Base-by-base conservation (phyloP, 2,113 vertebrate genomes). In the Anguilla japonica region DNA sequence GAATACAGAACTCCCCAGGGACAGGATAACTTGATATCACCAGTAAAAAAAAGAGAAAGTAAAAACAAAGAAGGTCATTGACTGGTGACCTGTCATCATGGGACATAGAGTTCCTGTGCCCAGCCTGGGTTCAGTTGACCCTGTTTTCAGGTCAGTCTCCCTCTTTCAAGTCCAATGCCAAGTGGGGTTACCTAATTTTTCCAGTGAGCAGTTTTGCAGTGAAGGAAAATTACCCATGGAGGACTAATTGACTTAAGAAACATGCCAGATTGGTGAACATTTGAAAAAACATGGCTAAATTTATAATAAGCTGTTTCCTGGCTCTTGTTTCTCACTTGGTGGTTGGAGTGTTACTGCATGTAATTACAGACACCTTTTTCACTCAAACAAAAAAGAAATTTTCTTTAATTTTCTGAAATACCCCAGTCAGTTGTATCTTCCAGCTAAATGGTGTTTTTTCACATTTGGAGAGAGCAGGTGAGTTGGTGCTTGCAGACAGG, bases 131-230 rank as follows among this genome's bases (percentile, higher is more conserved):
- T 89, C 57, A 88, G 22, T 13, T 71, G 71, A 79, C 50, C 57
- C 39, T 16, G 41, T 14, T 86, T 90, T 83, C 5, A 87, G n/a
- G 63, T 88, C 82, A 84, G 85, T 82, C 82, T 80, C 79, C 39
- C 50, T 50, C 85, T 89, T 91, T 89, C 80, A 89, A 81, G 34
- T 89, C 83, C 56, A 20, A 78, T 88, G 88, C 63, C 90, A 34
- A 53, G 3, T 18, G 71, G 84, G 71, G 41, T n/a, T 83, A 87
- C 83, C 84, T 85, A 84, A 88, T 80, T 81, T 43, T 86, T 34
- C 26, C 26, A 89, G 87, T 83, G 84, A 53, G 83, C 20, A 20
- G 20, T 87, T 86, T 89, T 78, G 89, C 50, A 81, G 71, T 86
- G 57, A 84, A 60, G 79, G 85, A 82, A 40, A 88, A 3, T 85